phyloP scores from a whole-genome alignment of 2,797 vertebrate genomes.

The Spea hammondii region DNA sequence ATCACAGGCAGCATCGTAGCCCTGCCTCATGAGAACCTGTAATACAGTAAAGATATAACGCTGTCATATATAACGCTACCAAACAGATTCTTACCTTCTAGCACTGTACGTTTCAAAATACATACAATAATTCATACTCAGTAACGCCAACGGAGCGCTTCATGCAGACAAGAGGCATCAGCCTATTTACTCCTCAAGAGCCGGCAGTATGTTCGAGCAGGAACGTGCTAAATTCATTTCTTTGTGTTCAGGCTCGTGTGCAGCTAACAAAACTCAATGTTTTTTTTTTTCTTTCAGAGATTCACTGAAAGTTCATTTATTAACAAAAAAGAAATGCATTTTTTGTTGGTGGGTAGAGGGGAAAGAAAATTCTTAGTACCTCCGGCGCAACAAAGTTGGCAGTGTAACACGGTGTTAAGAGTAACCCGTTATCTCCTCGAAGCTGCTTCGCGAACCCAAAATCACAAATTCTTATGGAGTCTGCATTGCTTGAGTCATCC shows the following conservation, averaged over 20 bases:
- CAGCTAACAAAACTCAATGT: not conserved
- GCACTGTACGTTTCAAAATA: not conserved
- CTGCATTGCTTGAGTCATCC: conserved; percentile 91
- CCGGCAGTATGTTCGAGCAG: not conserved
- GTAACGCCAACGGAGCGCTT: no score
- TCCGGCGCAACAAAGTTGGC: conserved; percentile 98
- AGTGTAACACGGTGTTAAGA: conserved; percentile 95
- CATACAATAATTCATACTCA: not conserved
- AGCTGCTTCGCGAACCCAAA: conserved; percentile 98
- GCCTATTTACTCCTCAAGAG: no score
- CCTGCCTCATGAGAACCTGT: conserved; percentile 95
- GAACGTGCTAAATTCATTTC: not conserved
- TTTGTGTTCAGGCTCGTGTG: not conserved
- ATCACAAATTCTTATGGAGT: conserved; percentile 96
- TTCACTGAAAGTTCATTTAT: not conserved
- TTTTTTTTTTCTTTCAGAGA: no score
- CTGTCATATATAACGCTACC: not conserved
- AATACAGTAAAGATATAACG: conserved; percentile 43
- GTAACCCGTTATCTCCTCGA: conserved; percentile 88
- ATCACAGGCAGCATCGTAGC: conserved; percentile 96
- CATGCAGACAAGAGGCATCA: no score
- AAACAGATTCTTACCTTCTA: not conserved
- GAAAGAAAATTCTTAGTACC: conserved; percentile 65
- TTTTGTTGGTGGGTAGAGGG: no score
- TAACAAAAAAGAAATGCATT: no score